phyloP scores from a whole-genome alignment of 2,888 invertebrate genomes.

The Aquatica leii region DNA sequence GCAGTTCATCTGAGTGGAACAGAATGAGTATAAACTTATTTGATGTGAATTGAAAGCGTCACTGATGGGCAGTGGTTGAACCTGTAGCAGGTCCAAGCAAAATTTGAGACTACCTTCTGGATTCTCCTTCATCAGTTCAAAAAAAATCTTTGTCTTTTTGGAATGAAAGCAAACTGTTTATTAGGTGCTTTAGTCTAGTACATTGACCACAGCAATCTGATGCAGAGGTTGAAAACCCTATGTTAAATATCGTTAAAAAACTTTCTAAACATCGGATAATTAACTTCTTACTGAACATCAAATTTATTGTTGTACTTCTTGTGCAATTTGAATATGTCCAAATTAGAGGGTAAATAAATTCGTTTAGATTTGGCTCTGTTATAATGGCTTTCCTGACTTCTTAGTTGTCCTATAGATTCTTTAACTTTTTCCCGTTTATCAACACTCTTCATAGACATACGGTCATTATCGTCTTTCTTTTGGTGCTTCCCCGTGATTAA shows the following conservation, averaged over 20 bases:
- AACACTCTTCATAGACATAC: too few species aligned
- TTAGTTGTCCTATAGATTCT: too few species aligned
- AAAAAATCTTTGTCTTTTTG: slow-evolving; percentile 2
- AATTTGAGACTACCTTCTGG: not conserved
- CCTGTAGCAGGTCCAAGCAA: slow-evolving; percentile 4
- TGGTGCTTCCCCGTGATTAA: not conserved
- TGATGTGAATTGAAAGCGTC: slow-evolving; percentile 3
- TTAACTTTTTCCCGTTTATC: too few species aligned
- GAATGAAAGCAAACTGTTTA: not conserved
- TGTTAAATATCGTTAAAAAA: not conserved
- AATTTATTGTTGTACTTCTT: too few species aligned
- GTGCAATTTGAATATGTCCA: too few species aligned
- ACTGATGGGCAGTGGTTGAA: slow-evolving; percentile 2
- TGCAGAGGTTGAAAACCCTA: not conserved
- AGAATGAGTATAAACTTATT: not conserved
- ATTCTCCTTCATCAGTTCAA: not conserved
- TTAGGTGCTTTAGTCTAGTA: not conserved
- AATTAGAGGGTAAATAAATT: too few species aligned
- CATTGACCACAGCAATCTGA: slow-evolving; percentile 8
- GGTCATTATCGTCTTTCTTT: too few species aligned
- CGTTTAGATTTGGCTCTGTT: not conserved
- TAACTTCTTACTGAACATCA: not conserved
- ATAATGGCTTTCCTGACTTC: too few species aligned
- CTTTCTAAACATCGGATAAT: not conserved
- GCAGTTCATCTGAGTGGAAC: too few species aligned